A percentile compares a stretch with the other conserved stretches of the same genome.
These are phyloP conservation scores for Hozukius guyotensis DNA, from an alignment of 2,797 vertebrate species.

Conservation along the genomic window DNA sequence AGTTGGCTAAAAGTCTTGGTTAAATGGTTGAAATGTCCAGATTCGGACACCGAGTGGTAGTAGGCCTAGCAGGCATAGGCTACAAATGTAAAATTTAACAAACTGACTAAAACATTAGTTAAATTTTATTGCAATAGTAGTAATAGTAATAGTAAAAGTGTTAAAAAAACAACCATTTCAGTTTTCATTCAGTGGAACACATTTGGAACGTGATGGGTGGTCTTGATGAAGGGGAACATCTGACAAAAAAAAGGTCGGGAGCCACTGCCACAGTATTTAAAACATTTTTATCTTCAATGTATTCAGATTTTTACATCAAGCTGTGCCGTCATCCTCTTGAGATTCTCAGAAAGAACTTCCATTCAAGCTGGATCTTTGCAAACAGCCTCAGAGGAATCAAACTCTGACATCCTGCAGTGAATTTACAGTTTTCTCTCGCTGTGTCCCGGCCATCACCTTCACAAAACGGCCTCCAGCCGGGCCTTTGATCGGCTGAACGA, in stretches of 20 bases:
- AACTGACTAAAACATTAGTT: not conserved
- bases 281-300: not conserved
- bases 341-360: not conserved
- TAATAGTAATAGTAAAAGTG: not conserved
- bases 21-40: not conserved
- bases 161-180: not conserved
- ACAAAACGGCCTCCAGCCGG: constrained; percentile 30
- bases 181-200: not conserved
- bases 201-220: not conserved
- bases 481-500: constrained; percentile 42
- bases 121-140: not conserved
- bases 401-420: constrained; percentile 14
- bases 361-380: not conserved
- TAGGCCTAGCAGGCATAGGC: not conserved
- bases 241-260: not conserved
- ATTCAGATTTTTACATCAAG: not conserved
- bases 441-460: not conserved
- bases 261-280: not conserved
- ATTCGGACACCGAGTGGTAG: not conserved
- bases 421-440: constrained; percentile 3
- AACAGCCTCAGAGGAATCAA: constrained; percentile 3
- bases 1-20: not conserved
- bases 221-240: not conserved
- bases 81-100: too few relatives aligned
- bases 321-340: not conserved